A percentile compares a stretch with the other conserved stretches of the same genome.
Conservation (phyloP, 2,113 vertebrate genomes). For the Lophura nycthemera region DNA sequence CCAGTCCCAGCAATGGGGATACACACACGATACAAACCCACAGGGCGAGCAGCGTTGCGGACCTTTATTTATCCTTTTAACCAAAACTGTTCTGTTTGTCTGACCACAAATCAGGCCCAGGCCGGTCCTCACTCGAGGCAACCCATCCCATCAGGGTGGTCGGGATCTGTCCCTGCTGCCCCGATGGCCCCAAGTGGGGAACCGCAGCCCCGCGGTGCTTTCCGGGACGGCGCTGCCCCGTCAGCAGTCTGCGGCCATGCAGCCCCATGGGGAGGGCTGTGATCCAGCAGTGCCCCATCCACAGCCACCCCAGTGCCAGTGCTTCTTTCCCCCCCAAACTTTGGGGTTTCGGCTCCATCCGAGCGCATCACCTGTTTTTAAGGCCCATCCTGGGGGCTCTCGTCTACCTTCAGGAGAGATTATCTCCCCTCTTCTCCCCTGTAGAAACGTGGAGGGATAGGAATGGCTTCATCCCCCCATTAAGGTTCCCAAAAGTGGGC, state of each 20-base stretch:
- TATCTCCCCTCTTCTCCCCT: background rate
- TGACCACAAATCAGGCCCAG: background rate
- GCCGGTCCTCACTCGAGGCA: background rate
- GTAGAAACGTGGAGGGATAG: accelerated
- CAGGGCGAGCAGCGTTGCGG: background rate
- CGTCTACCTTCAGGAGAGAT: background rate
- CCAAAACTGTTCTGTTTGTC: conserved; percentile 41
- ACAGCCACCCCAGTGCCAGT: background rate
- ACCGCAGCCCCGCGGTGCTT: background rate
- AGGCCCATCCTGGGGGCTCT: background rate
- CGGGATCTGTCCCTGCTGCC: background rate
- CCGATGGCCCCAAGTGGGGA: background rate
- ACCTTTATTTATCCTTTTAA: background rate
- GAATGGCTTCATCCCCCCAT: background rate
- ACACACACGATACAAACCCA: background rate
- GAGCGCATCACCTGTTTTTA: background rate
- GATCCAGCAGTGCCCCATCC: background rate
- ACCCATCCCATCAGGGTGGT: background rate
- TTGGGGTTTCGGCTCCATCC: background rate
- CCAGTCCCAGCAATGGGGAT: no score
- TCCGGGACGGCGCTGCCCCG: conserved; percentile 9
- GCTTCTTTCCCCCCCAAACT: no score
- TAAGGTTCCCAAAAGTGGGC: background rate
- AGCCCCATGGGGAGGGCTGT: background rate
- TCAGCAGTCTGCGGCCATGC: conserved; percentile 49